Base-by-base conservation (phyloP, 1,140 invertebrate species). In the Pristionchus pacificus region DNA sequence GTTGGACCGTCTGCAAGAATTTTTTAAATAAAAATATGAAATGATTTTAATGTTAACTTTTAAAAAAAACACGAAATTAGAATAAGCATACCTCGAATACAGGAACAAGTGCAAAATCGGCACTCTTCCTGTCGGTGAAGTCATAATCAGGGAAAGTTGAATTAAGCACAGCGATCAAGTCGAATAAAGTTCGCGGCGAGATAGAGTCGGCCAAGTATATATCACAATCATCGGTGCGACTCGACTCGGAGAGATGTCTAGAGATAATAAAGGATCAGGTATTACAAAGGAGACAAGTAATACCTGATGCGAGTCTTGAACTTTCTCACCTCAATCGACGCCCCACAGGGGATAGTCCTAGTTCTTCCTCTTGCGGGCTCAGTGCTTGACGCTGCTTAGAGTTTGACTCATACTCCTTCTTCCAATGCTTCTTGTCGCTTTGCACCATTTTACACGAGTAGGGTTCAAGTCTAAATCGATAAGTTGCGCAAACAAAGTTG, bases 361-460 rank as follows among this genome's bases (percentile, higher is more conserved):
- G 19, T 49, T 49, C 38, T 19, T 49, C 38, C 19, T 49, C 38
- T 6, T 6, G 38, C 19, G 38, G 38, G 19, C 38, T 49, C 38
- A 49, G 19, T 49, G 38, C 38, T 49, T 49, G 38, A 10, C 38
- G 6, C 38, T 6, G 6, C 6, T 3, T 57, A 58, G 19, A 69
- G 31, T 49, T 71, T 29, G 38, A 31, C 67, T 68, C 60, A 28
- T 57, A 31, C 32, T 77, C 55, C 13, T 70, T 29, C 58, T 77
- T 83, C 82, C 82, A 83, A 60, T 83, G 76, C 28, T 77, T 77
- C 68, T 83, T 83, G 65, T 83, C 81, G 19, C 70, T 80, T 6
- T 72, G 68, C 13, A 83, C 74, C 81, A 83, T 83, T 72, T 83
- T 83, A 55, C 79, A 83, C 2, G 81, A 83, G 71, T 83, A 83